Evolutionary conservation across 2,113 vertebrate genomes (phyloP).

Genomic region (Peromyscus leucopus): DNA sequence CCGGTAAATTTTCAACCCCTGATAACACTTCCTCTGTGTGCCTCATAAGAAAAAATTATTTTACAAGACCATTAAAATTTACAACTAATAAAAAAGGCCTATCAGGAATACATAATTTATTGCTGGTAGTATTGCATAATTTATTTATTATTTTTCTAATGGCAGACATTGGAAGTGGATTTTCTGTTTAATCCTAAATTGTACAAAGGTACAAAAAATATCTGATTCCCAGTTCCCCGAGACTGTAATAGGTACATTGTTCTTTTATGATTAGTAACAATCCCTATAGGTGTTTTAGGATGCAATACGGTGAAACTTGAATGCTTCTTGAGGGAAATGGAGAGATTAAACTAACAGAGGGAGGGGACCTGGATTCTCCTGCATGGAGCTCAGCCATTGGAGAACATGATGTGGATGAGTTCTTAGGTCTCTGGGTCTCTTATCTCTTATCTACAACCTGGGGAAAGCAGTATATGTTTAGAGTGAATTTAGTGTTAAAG

Average conservation of each 20-base stretch:
- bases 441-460: slow-evolving; percentile 22
- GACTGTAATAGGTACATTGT: background rate
- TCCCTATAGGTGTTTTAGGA: background rate
- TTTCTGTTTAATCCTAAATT: background rate
- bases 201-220: slow-evolving; percentile 16
- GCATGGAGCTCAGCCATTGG: background rate
- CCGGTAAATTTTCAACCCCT: slow-evolving; percentile 3
- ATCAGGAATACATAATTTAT: background rate
- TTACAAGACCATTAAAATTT: background rate
- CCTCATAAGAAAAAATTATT: slow-evolving; percentile 5
- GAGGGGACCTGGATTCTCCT: background rate
- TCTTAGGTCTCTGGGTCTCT: background rate
- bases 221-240: background rate
- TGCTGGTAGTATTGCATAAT: background rate
- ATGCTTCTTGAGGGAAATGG: slow-evolving; percentile 1
- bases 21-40: background rate
- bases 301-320: background rate
- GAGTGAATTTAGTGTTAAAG: background rate
- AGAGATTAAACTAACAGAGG: background rate
- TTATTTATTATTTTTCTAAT: slow-evolving; percentile 1
- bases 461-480: slow-evolving; percentile 26
- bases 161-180: background rate
- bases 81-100: background rate
- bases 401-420: background rate
- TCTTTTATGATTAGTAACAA: background rate